Percentiles rank a stretch among this genome's conserved stretches.
Evolutionary conservation across 2,888 invertebrate genomes (phyloP).

Genomic region (Pimpla rufipes): DNA sequence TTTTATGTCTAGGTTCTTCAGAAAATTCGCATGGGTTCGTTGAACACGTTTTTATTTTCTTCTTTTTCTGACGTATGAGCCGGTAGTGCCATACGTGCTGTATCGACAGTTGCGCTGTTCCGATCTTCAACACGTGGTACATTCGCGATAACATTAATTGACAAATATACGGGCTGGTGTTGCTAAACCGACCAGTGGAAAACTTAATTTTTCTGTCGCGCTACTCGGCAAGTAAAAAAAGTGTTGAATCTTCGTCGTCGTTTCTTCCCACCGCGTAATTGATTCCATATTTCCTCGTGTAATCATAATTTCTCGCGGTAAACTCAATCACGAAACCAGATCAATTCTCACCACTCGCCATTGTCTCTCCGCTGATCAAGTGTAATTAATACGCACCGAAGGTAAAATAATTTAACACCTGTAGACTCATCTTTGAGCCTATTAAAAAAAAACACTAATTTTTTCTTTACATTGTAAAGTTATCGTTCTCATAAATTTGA

Average conservation of each 20-base stretch:
- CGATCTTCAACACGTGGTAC: background rate
- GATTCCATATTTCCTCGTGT: background rate
- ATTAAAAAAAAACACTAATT: too few species aligned
- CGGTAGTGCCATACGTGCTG: slow-evolving; percentile 10
- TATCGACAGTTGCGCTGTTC: background rate
- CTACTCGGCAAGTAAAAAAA: background rate
- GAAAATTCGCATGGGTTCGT: background rate
- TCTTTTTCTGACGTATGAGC: slow-evolving; percentile 9
- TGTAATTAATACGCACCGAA: background rate
- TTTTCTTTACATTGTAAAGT: background rate
- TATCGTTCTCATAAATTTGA: too few species aligned
- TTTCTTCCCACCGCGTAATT: background rate
- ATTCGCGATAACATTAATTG: background rate
- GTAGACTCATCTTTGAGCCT: background rate
- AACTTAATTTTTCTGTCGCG: background rate
- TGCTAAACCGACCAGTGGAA: background rate
- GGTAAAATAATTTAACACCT: background rate
- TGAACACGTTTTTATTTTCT: background rate
- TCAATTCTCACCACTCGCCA: background rate
- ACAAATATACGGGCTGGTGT: background rate
- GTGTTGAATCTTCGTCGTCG: background rate
- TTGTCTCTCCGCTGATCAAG: background rate
- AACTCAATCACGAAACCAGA: background rate
- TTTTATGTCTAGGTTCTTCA: too few species aligned
- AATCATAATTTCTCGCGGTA: background rate